Base-by-base conservation (phyloP, 2,797 vertebrate species). In the Sus cebifrons region DNA sequence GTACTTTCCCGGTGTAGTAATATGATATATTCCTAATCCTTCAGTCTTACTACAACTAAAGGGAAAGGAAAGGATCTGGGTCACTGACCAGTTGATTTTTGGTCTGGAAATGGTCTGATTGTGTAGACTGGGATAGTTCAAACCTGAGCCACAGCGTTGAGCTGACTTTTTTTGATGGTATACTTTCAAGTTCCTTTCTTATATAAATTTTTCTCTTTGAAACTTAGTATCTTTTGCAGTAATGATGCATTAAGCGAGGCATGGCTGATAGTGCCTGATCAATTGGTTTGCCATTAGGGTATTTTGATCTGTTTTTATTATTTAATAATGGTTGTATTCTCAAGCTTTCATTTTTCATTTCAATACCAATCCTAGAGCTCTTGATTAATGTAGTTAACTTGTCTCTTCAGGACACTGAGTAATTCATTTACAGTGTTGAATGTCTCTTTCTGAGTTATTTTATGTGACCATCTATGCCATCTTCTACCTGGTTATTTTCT, bases 151-250 rank as follows among this genome's bases (percentile, higher is more conserved):
- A 85, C 23, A 49, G 1, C 70, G 73, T 67, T n/a, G 20, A 25
- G 21, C 40, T 93, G 60, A 58, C 71, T 62, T 54, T 44, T 87
- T 60, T 82, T 58, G 32, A 6, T 54, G 21, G 14, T 82, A 77
- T 60, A 82, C 70, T 88, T 91, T 62, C 68, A 88, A 40, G 17
- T 95, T 21, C 17, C 32, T 83, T 64, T 68, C n/a, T 92, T 78
- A 68, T 78, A 68, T 10, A 23, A 79, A 25, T 62, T 71, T 90
- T 70, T 93, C 25, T 86, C 44, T 95, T 95, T 97, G 74, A 68
- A 70, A 74, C 58, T 89, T 68, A 21, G 6, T 93, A 36, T 78
- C 25, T 74, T 86, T 71, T 89, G 56, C 27, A 40, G 14, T 81
- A 52, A 82, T 32, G 44, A 58, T 77, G 20, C 68, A 79, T 75